These are phyloP conservation scores for Sepiola atlantica DNA, from an alignment of 2,888 invertebrate genomes.

Conservation along the genomic window DNA sequence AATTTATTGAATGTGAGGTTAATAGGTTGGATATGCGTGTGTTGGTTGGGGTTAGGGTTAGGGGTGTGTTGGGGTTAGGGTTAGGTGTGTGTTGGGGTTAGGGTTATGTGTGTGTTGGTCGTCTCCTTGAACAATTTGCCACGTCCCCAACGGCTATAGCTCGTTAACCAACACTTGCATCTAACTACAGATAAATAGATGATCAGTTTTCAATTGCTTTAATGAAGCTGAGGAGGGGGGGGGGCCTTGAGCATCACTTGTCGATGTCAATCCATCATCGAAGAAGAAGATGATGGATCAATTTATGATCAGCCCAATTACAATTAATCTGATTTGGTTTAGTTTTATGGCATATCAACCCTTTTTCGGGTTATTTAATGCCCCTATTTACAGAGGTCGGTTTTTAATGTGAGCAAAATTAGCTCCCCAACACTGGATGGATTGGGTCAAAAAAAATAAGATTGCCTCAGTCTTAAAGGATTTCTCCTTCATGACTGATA, in stretches of 20 bases:
- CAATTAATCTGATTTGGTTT: not conserved
- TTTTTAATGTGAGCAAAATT: too few species aligned
- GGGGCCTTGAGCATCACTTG: not conserved
- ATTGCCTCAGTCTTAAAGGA: too few species aligned
- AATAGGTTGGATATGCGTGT: not conserved
- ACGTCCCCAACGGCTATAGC: not conserved
- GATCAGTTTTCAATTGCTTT: not conserved
- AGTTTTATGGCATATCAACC: too few species aligned
- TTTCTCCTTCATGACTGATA: too few species aligned
- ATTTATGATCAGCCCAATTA: not conserved
- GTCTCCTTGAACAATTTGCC: not conserved
- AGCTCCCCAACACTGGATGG: too few species aligned
- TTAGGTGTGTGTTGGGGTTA: too few species aligned
- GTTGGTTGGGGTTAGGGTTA: too few species aligned
- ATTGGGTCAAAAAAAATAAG: too few species aligned
- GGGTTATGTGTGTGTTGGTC: not conserved
- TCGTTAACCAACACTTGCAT: not conserved
- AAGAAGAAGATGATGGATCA: not conserved
- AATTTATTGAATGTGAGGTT: not conserved
- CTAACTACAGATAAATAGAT: not conserved
- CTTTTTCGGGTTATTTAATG: too few species aligned
- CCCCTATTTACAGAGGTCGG: too few species aligned
- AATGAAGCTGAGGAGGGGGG: not conserved
- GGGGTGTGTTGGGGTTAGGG: too few species aligned
- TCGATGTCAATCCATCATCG: not conserved